Conservation (phyloP, 1,140 invertebrate genomes). For the Pseudomyrmex gracilis region DNA sequence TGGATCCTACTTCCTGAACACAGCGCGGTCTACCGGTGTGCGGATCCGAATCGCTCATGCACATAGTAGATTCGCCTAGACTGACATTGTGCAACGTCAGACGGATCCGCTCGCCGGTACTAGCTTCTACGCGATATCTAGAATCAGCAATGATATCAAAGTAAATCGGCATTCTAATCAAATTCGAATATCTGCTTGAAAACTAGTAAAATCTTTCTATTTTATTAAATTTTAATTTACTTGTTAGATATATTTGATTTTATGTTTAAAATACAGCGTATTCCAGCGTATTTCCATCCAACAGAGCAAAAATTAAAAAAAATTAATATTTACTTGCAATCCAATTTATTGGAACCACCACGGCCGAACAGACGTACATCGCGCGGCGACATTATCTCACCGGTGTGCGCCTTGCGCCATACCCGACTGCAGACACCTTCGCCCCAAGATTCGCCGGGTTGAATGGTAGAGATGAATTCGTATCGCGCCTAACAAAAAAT, state of each 20-base stretch:
- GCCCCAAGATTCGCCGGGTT: conserved; percentile 90
- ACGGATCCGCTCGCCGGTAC: conserved; percentile 87
- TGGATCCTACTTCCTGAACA: conserved; percentile 85
- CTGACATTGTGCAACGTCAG: conserved; percentile 90
- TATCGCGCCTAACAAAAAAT: conserved; percentile 86
- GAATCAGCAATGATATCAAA: conserved; percentile 79
- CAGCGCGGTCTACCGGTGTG: conserved; percentile 89
- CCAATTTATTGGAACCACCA: conserved; percentile 90
- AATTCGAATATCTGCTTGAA: too few species aligned
- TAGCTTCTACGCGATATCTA: conserved; percentile 90
- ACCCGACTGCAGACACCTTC: conserved; percentile 86
- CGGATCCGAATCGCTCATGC: conserved; percentile 89
- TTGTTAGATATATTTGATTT: neutral
- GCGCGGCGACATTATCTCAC: conserved; percentile 88
- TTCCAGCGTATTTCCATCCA: too few species aligned
- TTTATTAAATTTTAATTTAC: neutral
- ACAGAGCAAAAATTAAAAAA: neutral
- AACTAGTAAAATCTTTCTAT: too few species aligned
- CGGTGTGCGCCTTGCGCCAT: conserved; percentile 86
- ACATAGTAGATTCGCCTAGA: conserved; percentile 88
- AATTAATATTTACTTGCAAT: conserved; percentile 83
- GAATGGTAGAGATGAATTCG: conserved; percentile 93
- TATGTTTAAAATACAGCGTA: neutral
- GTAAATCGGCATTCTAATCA: neutral
- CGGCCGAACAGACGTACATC: conserved; percentile 92